A percentile compares a stretch with the other conserved stretches of the same genome.
These are phyloP conservation scores for Hydrozoanthus gracilis DNA, from an alignment of 92 coral and sea anemone genomes.

Conservation along the genomic window DNA sequence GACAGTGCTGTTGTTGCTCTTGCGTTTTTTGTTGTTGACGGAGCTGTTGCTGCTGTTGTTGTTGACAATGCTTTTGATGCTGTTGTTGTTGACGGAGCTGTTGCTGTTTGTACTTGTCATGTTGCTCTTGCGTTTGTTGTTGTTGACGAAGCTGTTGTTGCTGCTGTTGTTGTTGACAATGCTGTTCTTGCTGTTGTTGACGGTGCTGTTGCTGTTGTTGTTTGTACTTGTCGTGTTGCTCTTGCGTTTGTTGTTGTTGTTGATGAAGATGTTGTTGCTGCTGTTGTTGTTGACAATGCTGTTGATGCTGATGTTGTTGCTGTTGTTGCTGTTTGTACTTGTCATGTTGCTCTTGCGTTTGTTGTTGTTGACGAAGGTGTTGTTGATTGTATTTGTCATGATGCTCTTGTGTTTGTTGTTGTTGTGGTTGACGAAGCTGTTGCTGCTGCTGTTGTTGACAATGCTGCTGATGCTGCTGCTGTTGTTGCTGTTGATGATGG, in stretches of 20 bases:
- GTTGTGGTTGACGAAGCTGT: neutral
- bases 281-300: neutral
- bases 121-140: neutral
- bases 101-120: neutral
- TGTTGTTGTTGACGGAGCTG: neutral
- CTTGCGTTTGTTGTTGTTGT: slow-evolving; percentile 10
- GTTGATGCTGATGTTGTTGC: neutral
- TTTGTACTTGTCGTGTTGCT: neutral
- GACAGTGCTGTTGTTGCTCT: neutral
- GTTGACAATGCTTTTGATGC: neutral
- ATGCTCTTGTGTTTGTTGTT: neutral
- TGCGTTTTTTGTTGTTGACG: neutral
- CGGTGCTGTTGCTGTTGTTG: slow-evolving; percentile 7
- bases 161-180: neutral
- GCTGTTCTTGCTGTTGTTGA: neutral
- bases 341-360: neutral
- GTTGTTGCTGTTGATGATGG: neutral
- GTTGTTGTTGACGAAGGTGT: neutral
- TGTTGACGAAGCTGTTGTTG: neutral
- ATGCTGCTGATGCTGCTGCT: neutral
- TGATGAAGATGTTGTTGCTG: neutral
- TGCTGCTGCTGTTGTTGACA: neutral
- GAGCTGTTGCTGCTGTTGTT: neutral
- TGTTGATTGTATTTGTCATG: neutral
- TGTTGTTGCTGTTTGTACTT: neutral